These are phyloP conservation scores for Brachyrhaphis roseni DNA, from an alignment of 2,797 vertebrate species.

Conservation along the genomic window DNA sequence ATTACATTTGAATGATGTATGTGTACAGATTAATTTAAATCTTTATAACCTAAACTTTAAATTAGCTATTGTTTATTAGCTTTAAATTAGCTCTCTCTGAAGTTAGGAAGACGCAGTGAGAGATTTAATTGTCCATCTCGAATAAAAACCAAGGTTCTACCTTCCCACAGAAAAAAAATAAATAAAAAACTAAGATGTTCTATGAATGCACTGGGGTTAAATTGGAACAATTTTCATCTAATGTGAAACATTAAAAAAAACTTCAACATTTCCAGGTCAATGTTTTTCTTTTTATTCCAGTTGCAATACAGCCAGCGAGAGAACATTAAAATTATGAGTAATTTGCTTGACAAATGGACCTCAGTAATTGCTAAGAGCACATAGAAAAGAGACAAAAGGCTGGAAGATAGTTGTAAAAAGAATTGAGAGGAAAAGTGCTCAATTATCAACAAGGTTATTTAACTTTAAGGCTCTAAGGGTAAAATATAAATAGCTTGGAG, in stretches of 20 bases:
- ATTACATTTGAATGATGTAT: background rate
- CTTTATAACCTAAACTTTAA: background rate
- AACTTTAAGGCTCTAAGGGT: background rate
- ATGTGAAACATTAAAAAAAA: conserved; percentile 39
- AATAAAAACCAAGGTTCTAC: conserved; percentile 11
- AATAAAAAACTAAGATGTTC: background rate
- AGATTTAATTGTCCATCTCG: conserved; percentile 6
- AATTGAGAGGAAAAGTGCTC: conserved; percentile 1
- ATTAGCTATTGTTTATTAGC: background rate
- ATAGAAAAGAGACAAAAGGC: conserved; percentile 27
- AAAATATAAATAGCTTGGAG: background rate
- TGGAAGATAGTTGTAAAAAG: conserved; percentile 1
- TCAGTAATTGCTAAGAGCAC: conserved; percentile 37
- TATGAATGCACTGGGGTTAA: conserved; percentile 38
- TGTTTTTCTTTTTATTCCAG: conserved; percentile 17
- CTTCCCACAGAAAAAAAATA: background rate
- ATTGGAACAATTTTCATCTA: conserved; percentile 54
- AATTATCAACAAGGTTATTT: conserved; percentile 5
- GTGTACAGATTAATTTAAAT: background rate
- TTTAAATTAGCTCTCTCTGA: too few relatives aligned
- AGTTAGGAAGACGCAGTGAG: background rate
- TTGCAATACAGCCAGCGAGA: conserved; percentile 29
- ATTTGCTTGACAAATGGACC: conserved; percentile 48
- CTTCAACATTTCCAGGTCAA: conserved; percentile 33
- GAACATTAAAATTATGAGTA: conserved; percentile 38